phyloP scores from a whole-genome alignment of 1,140 invertebrate genomes.

The Chlorops oryzae region DNA sequence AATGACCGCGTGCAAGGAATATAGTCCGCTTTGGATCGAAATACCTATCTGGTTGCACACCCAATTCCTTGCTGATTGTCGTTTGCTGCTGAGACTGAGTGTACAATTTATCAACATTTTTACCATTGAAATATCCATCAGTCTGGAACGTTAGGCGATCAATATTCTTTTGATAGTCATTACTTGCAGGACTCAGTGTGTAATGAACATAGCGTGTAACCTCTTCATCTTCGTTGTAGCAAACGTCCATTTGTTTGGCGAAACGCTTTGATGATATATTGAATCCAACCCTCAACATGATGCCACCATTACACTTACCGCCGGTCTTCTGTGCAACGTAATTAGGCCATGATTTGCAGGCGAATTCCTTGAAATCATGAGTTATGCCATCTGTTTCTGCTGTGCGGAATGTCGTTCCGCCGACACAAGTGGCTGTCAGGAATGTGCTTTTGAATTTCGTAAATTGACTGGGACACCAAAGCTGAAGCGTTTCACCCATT shows the following conservation, averaged over 20 bases:
- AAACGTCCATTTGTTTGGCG: constrained; percentile 46
- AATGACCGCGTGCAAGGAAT: constrained; percentile 58
- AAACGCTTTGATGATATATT: constrained; percentile 35
- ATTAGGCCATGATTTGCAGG: constrained; percentile 35
- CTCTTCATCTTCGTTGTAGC: constrained; percentile 45
- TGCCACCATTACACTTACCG: constrained; percentile 35
- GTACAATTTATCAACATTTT: constrained; percentile 44
- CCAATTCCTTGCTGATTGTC: constrained; percentile 38
- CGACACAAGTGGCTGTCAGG: constrained; percentile 33
- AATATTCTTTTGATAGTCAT: constrained; percentile 38
- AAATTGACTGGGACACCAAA: constrained; percentile 36
- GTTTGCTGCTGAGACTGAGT: constrained; percentile 33
- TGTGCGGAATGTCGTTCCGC: constrained; percentile 34
- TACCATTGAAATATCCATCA: constrained; percentile 36
- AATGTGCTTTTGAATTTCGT: constrained; percentile 20
- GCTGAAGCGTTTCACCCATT: constrained; percentile 24
- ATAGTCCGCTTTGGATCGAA: constrained; percentile 32
- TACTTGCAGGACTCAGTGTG: constrained; percentile 34
- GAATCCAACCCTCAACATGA: constrained; percentile 38
- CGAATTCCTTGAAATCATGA: constrained; percentile 36
- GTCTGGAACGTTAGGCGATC: constrained; percentile 43
- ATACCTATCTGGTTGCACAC: constrained; percentile 29
- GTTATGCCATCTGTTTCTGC: constrained; percentile 28
- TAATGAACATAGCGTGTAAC: constrained; percentile 47
- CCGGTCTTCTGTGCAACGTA: constrained; percentile 42